Evolutionary conservation across 1,140 invertebrate species (phyloP).

Genomic region (Drosophila auraria): DNA sequence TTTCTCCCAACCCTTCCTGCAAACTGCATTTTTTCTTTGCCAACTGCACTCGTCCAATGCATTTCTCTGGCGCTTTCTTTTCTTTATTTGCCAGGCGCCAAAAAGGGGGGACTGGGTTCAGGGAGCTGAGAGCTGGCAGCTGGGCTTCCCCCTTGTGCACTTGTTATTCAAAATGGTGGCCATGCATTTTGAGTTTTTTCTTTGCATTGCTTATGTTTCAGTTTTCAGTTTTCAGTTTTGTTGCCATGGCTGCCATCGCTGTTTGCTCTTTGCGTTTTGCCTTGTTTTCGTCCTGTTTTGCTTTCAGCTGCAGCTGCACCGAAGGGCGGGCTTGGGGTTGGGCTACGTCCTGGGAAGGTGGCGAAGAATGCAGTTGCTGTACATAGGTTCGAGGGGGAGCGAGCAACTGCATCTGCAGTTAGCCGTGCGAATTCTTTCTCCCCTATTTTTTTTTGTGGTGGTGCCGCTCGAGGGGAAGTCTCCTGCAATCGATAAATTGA

Average conservation of each 20-base stretch:
- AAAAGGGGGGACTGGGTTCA: background rate
- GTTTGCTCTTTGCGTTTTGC: constrained; percentile 59
- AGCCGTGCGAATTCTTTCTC: constrained; percentile 25
- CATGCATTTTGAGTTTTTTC: constrained; percentile 71
- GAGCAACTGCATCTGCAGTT: constrained; percentile 44
- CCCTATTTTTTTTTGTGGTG: constrained; percentile 5
- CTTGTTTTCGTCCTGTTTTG: constrained; percentile 65
- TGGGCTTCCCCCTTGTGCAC: constrained; percentile 47
- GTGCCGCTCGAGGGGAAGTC: constrained; percentile 16
- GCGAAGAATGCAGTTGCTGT: constrained; percentile 47
- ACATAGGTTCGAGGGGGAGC: background rate
- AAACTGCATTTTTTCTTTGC: constrained; percentile 72
- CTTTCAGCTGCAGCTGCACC: constrained; percentile 55
- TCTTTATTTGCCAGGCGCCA: constrained; percentile 36
- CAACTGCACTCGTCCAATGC: constrained; percentile 75
- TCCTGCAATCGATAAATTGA: constrained; percentile 51
- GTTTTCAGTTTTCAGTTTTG: constrained; percentile 44
- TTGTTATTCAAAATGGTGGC: constrained; percentile 83
- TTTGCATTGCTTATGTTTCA: constrained; percentile 71
- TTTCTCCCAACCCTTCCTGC: constrained; percentile 42
- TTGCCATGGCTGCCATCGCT: constrained; percentile 67
- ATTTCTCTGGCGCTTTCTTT: constrained; percentile 68
- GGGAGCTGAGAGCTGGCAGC: background rate
- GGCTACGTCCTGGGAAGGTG: background rate
- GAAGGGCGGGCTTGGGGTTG: background rate